Percentiles rank a stretch among this genome's conserved stretches.
Evolutionary conservation across 2,888 invertebrate genomes (phyloP).

Genomic region (Ctenicera cuprea): DNA sequence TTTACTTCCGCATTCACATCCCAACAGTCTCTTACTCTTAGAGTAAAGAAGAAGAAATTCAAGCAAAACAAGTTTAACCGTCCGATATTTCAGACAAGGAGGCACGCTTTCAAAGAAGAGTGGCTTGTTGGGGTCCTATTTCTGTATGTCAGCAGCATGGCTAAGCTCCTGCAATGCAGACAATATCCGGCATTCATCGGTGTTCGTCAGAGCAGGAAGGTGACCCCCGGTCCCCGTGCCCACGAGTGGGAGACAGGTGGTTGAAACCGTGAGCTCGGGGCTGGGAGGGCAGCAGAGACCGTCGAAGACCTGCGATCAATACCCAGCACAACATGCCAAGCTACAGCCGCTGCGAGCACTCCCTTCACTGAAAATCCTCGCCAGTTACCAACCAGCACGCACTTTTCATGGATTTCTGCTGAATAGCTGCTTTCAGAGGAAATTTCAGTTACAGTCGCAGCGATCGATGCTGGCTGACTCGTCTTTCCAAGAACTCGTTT

Average conservation of each 20-base stretch:
- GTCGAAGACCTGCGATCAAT: conserved; percentile 58
- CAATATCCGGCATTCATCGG: conserved; percentile 52
- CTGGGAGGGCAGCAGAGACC: conserved; percentile 56
- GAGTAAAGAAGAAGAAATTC: neutral
- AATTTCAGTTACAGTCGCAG: neutral
- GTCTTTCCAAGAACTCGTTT: too few relatives aligned
- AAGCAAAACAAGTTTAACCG: neutral
- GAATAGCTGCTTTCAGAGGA: neutral
- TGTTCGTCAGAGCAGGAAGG: conserved; percentile 49
- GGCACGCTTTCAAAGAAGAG: neutral
- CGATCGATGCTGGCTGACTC: neutral
- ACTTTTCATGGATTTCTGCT: conserved; percentile 36
- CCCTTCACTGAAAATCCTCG: conserved; percentile 42
- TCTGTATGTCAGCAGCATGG: conserved; percentile 10
- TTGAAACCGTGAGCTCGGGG: conserved; percentile 68
- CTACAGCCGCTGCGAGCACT: conserved; percentile 42
- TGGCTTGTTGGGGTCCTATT: neutral
- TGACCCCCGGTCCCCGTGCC: conserved; percentile 70
- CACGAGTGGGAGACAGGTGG: conserved; percentile 61
- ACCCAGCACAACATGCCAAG: conserved; percentile 51
- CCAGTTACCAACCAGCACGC: conserved; percentile 47
- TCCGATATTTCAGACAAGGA: too few relatives aligned
- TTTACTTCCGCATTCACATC: too few relatives aligned
- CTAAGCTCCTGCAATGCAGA: conserved; percentile 51
- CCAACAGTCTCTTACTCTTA: too few relatives aligned